These are phyloP conservation scores for Tachystola acroxantha DNA, from an alignment of 2,888 invertebrate genomes.

Conservation along the genomic window DNA sequence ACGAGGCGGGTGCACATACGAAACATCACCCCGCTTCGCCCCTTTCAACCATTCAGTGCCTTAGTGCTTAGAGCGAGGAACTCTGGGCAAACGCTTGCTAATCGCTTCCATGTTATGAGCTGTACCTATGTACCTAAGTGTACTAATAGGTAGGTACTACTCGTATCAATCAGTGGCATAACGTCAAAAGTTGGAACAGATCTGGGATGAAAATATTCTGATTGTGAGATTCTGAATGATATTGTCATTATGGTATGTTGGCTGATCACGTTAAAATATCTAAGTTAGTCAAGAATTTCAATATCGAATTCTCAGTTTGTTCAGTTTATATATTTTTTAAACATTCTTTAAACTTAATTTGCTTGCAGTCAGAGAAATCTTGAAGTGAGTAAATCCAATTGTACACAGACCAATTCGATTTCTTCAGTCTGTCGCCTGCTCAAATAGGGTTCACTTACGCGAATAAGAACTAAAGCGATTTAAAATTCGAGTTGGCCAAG, in stretches of 20 bases:
- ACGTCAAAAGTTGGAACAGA: no score
- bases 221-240: no score
- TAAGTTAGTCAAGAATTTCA: no score
- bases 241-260: no score
- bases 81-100: conserved; percentile 22
- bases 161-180: no score
- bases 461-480: conserved; percentile 15
- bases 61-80: conserved; percentile 26
- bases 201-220: no score
- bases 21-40: conserved; percentile 15
- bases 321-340: conserved; percentile 15
- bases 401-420: conserved; percentile 34
- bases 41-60: conserved; percentile 25
- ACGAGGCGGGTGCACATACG: conserved; percentile 23
- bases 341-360: conserved; percentile 29
- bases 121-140: no score
- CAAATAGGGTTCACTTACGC: conserved; percentile 13
- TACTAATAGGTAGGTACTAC: no score
- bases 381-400: conserved; percentile 30
- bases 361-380: conserved; percentile 23
- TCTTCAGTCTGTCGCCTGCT: conserved; percentile 19
- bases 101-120: conserved; percentile 24
- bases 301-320: no score
- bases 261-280: no score
- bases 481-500: conserved; percentile 20